These are phyloP conservation scores for Hyla sarda DNA, from an alignment of 2,113 vertebrate genomes.

Conservation along the genomic window DNA sequence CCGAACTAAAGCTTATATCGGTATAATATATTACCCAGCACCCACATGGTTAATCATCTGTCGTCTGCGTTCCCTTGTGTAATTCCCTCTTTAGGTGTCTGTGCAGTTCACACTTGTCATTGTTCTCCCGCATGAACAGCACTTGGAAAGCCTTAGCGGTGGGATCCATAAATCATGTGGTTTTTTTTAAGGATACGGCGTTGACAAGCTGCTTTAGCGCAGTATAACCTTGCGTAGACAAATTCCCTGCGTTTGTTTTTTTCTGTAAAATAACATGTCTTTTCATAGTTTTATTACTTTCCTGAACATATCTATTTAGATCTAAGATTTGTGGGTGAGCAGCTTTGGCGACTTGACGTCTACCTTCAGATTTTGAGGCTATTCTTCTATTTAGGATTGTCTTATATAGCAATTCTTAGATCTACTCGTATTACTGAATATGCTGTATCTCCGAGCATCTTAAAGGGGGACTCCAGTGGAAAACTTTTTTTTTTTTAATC, in stretches of 20 bases:
- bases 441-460: not conserved
- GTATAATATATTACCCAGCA: too few species aligned
- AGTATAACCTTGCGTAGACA: conserved; percentile 8
- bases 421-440: not conserved
- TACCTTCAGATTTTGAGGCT: not conserved
- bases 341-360: not conserved
- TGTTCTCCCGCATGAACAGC: not conserved
- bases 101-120: not conserved
- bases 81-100: too few species aligned
- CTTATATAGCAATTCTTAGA: not conserved
- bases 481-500: too few species aligned
- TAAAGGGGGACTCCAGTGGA: too few species aligned
- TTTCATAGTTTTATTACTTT: not conserved
- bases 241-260: not conserved
- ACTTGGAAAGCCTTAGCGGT: conserved; percentile 19
- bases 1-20: too few species aligned
- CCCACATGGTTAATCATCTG: not conserved
- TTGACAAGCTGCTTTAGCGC: conserved; percentile 20
- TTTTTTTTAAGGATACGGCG: conserved; percentile 10
- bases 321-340: not conserved
- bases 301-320: not conserved
- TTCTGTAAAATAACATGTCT: not conserved
- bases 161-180: conserved; percentile 35
- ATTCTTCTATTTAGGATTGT: not conserved
- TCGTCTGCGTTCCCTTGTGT: too few species aligned